phyloP scores from a whole-genome alignment of 2,113 vertebrate species.

The Natator depressus region DNA sequence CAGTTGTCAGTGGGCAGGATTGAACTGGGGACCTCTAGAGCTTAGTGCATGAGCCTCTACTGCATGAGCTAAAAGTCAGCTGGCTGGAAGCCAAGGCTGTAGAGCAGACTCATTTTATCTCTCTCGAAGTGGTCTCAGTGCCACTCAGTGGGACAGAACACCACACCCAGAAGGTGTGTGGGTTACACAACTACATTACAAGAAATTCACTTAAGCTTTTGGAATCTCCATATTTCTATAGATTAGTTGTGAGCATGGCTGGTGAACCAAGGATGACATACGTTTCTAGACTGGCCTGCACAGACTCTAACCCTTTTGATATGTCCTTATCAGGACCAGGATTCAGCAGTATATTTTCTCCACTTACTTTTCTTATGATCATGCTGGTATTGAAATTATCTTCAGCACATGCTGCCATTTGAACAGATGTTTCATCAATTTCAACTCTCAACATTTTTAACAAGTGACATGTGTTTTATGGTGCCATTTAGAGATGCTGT shows the following conservation, averaged over 20 bases:
- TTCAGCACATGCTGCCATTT: not conserved
- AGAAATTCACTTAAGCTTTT: not conserved
- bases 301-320: not conserved
- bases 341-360: not conserved
- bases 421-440: conserved; percentile 13
- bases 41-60: no score
- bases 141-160: no score
- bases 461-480: conserved; percentile 23
- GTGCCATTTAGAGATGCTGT: not conserved
- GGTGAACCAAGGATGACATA: not conserved
- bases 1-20: no score
- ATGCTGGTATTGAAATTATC: not conserved
- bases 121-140: no score
- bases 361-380: not conserved
- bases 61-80: no score
- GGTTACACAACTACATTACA: not conserved
- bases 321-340: not conserved
- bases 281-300: not conserved
- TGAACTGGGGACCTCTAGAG: no score
- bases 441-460: conserved; percentile 5
- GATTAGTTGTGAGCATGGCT: not conserved
- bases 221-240: not conserved
- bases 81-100: no score
- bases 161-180: no score
- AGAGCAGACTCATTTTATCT: no score